Evolutionary conservation across 2,888 invertebrate genomes (phyloP), one percentile per base, ranked within the genome.

Genomic region (Kuschelorhynchus macadamiae): DNA sequence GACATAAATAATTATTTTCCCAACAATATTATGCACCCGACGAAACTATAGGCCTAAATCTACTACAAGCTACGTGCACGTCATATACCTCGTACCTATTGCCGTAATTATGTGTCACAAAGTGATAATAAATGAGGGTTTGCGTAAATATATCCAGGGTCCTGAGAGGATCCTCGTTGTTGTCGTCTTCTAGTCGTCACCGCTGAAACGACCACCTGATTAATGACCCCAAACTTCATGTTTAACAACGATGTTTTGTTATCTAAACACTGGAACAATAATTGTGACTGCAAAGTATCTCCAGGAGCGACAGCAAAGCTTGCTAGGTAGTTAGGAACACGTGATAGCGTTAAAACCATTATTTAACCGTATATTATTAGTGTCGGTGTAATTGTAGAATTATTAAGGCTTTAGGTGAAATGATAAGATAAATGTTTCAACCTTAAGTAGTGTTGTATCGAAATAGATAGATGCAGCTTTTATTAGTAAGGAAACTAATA

Each of bases 231-330:
- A 71, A 77, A 79, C 78, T 80, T 76, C 77, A 77, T 81, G 82
- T 81, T 81, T 77, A 81, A 81, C 82, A 81, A 77, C 76, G 72
- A 73, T 63, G 79, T 80, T 80, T 80, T 81, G 81, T 82, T 81
- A 80, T 78, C 77, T 80, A 81, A 81, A 81, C 78, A 79, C 78
- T 79, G 74, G 77, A 77, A 77, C 80, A 79, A 76, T 77, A 73
- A 77, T 75, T 76, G 76, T 77, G 78, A 80, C 79, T 64, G 77
- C 71, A 73, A 76, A 74, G 75, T 75, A 77, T 80, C 77, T 76
- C 74, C 68, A 70, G 65, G 70, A 71, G 70, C 77, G 78, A 77
- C 77, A 77, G 76, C 76, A 76, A 78, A 76, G 76, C 75, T 76
- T 77, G 72, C 50, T 39, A 52, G 59, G 68, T 50, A 46, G 59